A percentile compares a stretch with the other conserved stretches of the same genome.
Evolutionary conservation across 2,797 vertebrate species (phyloP).

Genomic region (Gorsachius magnificus): DNA sequence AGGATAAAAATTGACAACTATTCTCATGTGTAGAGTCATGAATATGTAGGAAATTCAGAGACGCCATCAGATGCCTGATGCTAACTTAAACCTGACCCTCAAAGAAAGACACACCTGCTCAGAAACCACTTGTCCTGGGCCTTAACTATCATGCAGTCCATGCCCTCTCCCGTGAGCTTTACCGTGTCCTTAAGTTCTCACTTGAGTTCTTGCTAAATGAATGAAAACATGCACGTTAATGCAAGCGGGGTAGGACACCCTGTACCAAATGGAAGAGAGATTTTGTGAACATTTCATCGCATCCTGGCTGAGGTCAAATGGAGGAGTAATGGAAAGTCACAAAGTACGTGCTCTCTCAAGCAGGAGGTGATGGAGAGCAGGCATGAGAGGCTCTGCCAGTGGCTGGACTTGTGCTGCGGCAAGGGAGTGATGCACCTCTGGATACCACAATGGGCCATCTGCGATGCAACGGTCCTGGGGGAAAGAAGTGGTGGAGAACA

Average conservation of each 20-base stretch:
- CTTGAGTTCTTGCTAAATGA: not conserved
- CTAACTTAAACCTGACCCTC: not conserved
- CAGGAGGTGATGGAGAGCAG: not conserved
- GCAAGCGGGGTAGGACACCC: not conserved
- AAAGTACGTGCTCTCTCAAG: not conserved
- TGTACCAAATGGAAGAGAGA: not conserved
- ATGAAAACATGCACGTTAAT: not conserved
- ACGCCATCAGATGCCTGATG: not conserved
- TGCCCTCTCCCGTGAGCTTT: not conserved
- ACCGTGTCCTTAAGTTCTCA: not conserved
- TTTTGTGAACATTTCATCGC: not conserved
- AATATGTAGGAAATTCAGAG: constrained; percentile 14
- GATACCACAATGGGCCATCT: rapidly evolving
- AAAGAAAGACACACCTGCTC: not conserved
- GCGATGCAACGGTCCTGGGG: rapidly evolving
- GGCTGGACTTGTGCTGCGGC: not conserved
- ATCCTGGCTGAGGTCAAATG: not conserved
- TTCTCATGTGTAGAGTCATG: not conserved
- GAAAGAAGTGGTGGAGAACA: not conserved
- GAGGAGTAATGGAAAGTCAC: not conserved
- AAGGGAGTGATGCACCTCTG: not conserved
- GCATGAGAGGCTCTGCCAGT: not conserved
- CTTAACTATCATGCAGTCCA: too few relatives aligned
- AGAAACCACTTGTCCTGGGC: not conserved
- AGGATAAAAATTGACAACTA: not conserved